Evolutionary conservation across 2,888 invertebrate genomes (phyloP), one percentile per base, ranked within the genome.

Genomic region (Iselma pallidipennis): DNA sequence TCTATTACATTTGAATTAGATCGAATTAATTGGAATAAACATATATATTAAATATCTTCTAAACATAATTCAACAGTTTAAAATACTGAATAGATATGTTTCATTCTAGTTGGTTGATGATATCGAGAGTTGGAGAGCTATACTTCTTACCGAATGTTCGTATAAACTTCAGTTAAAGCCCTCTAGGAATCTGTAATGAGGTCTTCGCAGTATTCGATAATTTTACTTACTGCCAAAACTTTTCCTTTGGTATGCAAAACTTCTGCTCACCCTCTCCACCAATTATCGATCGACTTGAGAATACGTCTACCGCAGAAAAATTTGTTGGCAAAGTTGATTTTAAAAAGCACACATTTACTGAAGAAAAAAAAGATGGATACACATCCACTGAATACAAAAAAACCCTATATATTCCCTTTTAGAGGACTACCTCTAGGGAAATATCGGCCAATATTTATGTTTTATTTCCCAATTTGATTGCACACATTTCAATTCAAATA

Each of bases 131-230:
- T 64, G 56, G 55, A 61, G 59, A 61, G 59, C 63, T 58, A 57
- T 57, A 50, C 59, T 57, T 53, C 59, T 57, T 50, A 53, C 56
- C 52, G 62, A 61, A 55, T 65, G 63, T 59, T 56, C 60, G 61
- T 57, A 64, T 63, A 68, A 68, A 68, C 70, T 70, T 68, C 54
- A 23, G 55, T 56, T n/a, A 66, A 70, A 71, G 64, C 74, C 72
- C 74, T 71, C 71, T 66, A 74, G 74, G 76, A 76, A 74, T 76
- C 67, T 67, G 73, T 76, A 76, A 76, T 76, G 75, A 75, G 72
- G 72, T 73, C 70, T 73, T 69, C 64, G 68, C 68, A 74, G 69
- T 73, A 74, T 75, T 75, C 75, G 74, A 74, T 76, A 76, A 76
- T 76, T 77, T 74, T 74, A 73, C 73, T 72, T 71, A 70, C 73